These are phyloP conservation scores for Chaetura pelagica DNA, from an alignment of 2,113 vertebrate species.

Conservation along the genomic window DNA sequence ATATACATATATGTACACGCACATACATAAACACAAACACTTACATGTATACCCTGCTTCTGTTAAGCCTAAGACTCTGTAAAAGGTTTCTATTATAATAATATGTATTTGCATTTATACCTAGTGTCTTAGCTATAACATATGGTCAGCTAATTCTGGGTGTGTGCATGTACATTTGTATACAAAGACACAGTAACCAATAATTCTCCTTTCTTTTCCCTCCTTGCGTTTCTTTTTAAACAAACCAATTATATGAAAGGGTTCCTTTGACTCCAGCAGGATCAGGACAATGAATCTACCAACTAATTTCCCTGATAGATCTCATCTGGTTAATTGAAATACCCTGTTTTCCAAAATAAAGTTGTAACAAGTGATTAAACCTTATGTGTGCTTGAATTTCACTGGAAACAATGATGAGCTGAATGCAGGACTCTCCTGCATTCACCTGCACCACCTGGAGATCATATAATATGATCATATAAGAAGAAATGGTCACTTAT, in stretches of 20 bases:
- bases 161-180: rapidly evolving
- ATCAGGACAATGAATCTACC: background rate
- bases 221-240: background rate
- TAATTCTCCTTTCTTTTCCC: background rate
- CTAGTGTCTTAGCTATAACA: background rate
- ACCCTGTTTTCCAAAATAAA: background rate
- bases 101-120: too few species aligned
- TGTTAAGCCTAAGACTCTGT: background rate
- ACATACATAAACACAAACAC: background rate
- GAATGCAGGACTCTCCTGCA: background rate
- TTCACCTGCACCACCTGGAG: background rate
- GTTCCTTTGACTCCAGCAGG: background rate
- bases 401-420: background rate
- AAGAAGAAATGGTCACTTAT: background rate
- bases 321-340: background rate
- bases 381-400: background rate
- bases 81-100: background rate
- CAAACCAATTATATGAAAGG: background rate
- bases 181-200: background rate
- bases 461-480: background rate
- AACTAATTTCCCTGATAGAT: background rate
- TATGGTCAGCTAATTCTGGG: background rate
- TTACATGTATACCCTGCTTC: background rate
- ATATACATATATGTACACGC: too few species aligned
- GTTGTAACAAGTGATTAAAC: background rate